A percentile compares a stretch with the other conserved stretches of the same genome.
Conservation (phyloP, 2,888 invertebrate genomes). For the Yponomeuta malinellus region DNA sequence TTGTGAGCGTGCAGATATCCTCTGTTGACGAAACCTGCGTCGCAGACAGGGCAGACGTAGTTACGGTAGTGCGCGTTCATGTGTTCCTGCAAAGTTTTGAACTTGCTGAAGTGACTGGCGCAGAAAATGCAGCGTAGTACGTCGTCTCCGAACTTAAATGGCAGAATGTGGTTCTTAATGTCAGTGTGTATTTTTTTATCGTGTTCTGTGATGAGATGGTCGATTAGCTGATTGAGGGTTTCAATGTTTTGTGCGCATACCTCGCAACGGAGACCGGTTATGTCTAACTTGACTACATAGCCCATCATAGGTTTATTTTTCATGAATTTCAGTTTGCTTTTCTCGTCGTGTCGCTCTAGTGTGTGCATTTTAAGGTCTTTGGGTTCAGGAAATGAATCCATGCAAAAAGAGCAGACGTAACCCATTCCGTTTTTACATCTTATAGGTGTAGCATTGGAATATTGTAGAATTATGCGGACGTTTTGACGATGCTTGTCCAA, state of each 20-base stretch:
- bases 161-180: conserved; percentile 64
- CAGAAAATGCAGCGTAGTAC: conserved; percentile 37
- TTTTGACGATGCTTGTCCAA: conserved; percentile 31
- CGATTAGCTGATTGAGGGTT: conserved; percentile 57
- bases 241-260: conserved; percentile 49
- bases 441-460: conserved; percentile 50
- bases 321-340: conserved; percentile 61
- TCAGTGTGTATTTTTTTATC: conserved; percentile 54
- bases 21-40: conserved; percentile 14
- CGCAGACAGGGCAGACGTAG: conserved; percentile 23
- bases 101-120: conserved; percentile 33
- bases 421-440: conserved; percentile 36
- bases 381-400: conserved; percentile 35
- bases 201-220: conserved; percentile 49
- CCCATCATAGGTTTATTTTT: conserved; percentile 61
- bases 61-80: conserved; percentile 35
- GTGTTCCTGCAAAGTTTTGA: conserved; percentile 40
- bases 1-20: conserved; percentile 18
- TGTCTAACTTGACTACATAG: conserved; percentile 65
- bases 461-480: conserved; percentile 34
- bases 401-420: conserved; percentile 42
- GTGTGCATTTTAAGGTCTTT: conserved; percentile 38
- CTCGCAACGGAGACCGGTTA: conserved; percentile 53
- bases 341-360: conserved; percentile 53
- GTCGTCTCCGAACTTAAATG: conserved; percentile 46